Conservation (phyloP, 2,113 vertebrate genomes). For the Oryzias celebensis region DNA sequence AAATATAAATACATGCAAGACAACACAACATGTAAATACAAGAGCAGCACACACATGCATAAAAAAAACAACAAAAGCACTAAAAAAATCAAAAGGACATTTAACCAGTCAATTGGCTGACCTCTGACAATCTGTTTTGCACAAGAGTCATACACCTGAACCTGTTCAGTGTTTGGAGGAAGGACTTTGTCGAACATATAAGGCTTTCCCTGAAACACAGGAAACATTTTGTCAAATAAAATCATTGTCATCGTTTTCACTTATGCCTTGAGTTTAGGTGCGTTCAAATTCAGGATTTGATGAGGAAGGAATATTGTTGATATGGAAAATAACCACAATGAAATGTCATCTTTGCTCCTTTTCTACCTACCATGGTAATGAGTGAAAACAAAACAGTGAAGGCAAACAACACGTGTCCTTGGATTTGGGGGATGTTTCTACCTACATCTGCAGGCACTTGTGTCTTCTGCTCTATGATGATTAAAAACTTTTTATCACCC, state of each 20-base stretch:
- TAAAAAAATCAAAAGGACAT: conserved; percentile 22
- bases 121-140: conserved; percentile 97
- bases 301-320: too few relatives aligned
- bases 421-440: too few relatives aligned
- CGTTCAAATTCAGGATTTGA: too few relatives aligned
- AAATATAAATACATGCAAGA: neutral
- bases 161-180: conserved; percentile 86
- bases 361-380: too few relatives aligned
- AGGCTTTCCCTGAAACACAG: conserved; percentile 85
- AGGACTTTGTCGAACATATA: conserved; percentile 93
- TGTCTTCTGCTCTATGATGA: too few relatives aligned
- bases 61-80: too few relatives aligned
- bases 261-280: neutral
- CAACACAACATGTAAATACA: neutral
- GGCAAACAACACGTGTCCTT: too few relatives aligned
- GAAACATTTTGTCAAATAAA: conserved; percentile 28
- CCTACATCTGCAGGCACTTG: too few relatives aligned
- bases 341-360: too few relatives aligned
- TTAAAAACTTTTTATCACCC: too few relatives aligned
- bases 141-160: conserved; percentile 92
- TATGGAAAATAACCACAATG: too few relatives aligned
- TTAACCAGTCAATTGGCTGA: conserved; percentile 42
- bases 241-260: neutral
- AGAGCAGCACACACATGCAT: neutral
- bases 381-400: too few relatives aligned